Evolutionary conservation across 2,797 vertebrate genomes (phyloP), one percentile per base, ranked within the genome.

Genomic region (Myotis planiceps): DNA sequence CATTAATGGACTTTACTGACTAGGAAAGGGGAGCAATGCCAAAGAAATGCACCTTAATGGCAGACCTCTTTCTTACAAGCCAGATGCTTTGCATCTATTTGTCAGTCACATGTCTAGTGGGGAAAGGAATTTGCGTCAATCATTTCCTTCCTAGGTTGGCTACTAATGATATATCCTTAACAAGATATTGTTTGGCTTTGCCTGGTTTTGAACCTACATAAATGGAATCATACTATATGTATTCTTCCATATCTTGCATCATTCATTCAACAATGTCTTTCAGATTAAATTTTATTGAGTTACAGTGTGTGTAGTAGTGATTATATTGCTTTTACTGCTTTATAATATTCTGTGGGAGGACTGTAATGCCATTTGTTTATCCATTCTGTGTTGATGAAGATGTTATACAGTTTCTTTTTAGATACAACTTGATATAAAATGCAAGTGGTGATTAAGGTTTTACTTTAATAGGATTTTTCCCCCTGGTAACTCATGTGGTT

Each of bases 361-460:
- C 60, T 87, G 15, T 45, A 47, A 25, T 5, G 7, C 23, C 21
- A 4, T 55, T 51, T 49, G 88, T 60, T 51, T 92, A 71, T 53
- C 23, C 42, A 53, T 27, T 92, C 39, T 39, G 14, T n/a, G 27
- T 29, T 83, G 85, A 78, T 80, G 51, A 27, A 91, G 55, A 55
- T 18, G 32, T 3, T n/a, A 37, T 4, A 76, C 1, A 4, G 6
- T 80, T 83, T 76, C 88, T 93, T 76, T 82, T 65, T 66, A 76
- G 53, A 80, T 34, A 45, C 2, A 72, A 32, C 42, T 94, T 88
- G 55, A 88, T 55, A 68, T 80, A 95, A 97, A 94, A 76, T 66
- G 42, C 9, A 68, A 88, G 23, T 7, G 1, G 53, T 83, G 27
- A 92, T 88, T 94, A 95, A 96, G 81, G n/a, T 71, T 93, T 89